These are phyloP conservation scores for Rallus crepitans DNA, from an alignment of 2,797 vertebrate genomes.

Conservation along the genomic window DNA sequence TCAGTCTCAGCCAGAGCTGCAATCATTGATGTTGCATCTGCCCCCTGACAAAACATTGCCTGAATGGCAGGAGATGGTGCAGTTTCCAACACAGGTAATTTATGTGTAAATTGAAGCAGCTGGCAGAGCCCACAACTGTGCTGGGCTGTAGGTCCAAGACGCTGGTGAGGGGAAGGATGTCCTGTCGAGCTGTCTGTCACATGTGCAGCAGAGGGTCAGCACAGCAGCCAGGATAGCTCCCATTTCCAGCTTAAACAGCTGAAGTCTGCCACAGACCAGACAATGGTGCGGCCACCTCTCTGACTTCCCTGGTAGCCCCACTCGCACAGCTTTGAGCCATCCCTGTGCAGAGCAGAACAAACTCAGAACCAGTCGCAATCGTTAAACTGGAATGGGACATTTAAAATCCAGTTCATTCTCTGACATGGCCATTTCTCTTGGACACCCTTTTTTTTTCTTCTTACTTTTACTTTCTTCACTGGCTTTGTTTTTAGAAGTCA, in stretches of 20 bases:
- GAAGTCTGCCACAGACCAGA: neutral
- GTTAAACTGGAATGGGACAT: neutral
- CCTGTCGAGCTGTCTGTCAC: neutral
- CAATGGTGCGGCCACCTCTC: fast-evolving
- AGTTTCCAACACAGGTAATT: neutral
- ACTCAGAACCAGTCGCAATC: neutral
- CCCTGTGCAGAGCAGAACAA: neutral
- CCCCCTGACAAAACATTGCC: neutral
- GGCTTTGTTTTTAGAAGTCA: neutral
- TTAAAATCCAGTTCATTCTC: neutral
- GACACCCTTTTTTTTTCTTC: neutral
- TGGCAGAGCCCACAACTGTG: neutral
- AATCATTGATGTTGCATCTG: neutral
- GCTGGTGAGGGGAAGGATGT: neutral
- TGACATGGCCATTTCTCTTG: neutral
- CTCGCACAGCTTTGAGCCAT: neutral
- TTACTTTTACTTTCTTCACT: neutral
- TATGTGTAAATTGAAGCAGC: neutral
- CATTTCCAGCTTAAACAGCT: neutral
- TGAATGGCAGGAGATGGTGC: neutral
- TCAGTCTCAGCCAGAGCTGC: neutral
- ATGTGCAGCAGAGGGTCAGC: neutral
- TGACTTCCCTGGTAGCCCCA: neutral
- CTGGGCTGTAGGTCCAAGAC: fast-evolving
- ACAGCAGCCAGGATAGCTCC: neutral